Conservation (phyloP, 2,113 vertebrate genomes). For the Paramormyrops kingsleyae region DNA sequence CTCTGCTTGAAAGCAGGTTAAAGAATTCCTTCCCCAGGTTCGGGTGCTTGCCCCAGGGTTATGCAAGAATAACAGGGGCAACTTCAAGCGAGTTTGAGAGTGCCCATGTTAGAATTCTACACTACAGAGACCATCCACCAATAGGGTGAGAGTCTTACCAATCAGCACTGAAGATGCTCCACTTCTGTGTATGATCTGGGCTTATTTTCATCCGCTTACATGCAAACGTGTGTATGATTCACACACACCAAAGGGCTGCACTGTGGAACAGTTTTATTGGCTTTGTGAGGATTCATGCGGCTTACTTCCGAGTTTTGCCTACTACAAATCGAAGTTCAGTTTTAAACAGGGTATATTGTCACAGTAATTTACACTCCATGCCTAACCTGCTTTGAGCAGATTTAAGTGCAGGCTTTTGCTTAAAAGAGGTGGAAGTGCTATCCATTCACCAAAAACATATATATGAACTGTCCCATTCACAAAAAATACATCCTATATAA, state of each 20-base stretch:
- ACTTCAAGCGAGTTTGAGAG: not conserved
- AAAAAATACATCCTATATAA: not conserved
- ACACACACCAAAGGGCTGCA: not conserved
- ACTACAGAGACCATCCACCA: not conserved
- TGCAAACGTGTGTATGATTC: not conserved
- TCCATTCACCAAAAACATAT: not conserved
- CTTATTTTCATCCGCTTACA: not conserved
- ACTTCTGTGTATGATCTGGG: not conserved
- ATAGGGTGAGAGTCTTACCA: not conserved
- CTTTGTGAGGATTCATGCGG: not conserved
- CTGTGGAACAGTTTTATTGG: not conserved
- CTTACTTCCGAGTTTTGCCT: not conserved
- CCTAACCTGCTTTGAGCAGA: not conserved
- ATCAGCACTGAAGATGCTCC: not conserved
- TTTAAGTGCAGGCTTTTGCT: not conserved
- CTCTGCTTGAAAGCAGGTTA: not conserved
- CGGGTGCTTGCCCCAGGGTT: not conserved
- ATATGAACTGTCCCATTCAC: not conserved
- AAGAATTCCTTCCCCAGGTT: not conserved
- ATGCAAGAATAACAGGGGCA: not conserved
- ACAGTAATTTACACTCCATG: not conserved
- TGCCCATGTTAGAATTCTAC: not conserved
- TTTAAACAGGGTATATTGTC: not conserved
- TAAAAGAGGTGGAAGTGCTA: not conserved
- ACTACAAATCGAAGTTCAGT: not conserved